These are phyloP conservation scores for Microdon myrmicae DNA, from an alignment of 2,888 invertebrate species.

Conservation along the genomic window DNA sequence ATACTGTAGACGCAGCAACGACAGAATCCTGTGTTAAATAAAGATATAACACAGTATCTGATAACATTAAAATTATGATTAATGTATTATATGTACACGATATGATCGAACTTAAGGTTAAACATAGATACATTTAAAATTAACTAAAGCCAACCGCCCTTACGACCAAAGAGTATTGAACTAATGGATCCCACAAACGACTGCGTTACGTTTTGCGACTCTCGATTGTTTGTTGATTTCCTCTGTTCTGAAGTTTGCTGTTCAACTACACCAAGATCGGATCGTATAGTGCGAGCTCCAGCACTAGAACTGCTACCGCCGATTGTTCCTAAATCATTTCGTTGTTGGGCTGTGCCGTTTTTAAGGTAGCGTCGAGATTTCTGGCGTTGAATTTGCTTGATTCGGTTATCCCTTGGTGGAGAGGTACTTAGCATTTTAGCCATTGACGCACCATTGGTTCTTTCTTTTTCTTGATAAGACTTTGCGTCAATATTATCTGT, in stretches of 20 bases:
- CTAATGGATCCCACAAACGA: constrained; percentile 80
- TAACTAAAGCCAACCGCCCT: constrained; percentile 80
- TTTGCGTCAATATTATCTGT: constrained; percentile 14
- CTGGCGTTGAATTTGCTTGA: constrained; percentile 69
- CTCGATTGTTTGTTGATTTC: constrained; percentile 25
- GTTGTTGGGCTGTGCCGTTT: constrained; percentile 68
- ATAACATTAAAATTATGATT: constrained; percentile 49
- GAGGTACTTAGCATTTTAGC: constrained; percentile 24
- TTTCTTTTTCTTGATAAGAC: constrained; percentile 21
- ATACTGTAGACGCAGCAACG: constrained; percentile 26
- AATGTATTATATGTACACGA: constrained; percentile 49
- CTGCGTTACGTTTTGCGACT: constrained; percentile 64
- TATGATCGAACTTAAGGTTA: constrained; percentile 52
- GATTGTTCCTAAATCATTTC: constrained; percentile 72
- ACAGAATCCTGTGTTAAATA: constrained; percentile 2
- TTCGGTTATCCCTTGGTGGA: constrained; percentile 61
- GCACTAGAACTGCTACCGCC: constrained; percentile 62
- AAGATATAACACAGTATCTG: not conserved
- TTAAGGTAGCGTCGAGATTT: constrained; percentile 68
- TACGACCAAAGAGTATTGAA: constrained; percentile 83
- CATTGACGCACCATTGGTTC: constrained; percentile 29
- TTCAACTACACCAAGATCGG: constrained; percentile 59
- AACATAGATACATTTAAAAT: constrained; percentile 43
- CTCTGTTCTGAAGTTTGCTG: constrained; percentile 36
- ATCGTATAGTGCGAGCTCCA: constrained; percentile 54